Conservation (phyloP, 2,797 vertebrate species). For the Selene dorsalis region DNA sequence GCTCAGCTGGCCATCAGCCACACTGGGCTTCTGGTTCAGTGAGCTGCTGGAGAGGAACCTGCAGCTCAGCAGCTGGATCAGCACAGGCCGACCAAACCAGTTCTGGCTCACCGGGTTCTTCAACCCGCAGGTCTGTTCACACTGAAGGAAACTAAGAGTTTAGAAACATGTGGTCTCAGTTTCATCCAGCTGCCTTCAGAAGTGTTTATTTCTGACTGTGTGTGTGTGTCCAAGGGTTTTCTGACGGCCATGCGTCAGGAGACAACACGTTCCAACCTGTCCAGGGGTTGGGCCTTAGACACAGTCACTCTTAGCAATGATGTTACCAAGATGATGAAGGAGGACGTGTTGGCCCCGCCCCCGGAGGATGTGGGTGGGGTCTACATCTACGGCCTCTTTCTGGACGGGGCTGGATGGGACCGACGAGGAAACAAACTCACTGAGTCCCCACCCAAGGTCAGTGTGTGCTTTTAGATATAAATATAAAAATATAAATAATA, state of each 20-base stretch:
- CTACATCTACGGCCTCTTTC: constrained; percentile 87
- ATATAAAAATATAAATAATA: neutral
- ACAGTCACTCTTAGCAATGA: constrained; percentile 86
- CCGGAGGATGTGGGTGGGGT: constrained; percentile 86
- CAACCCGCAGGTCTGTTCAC: constrained; percentile 86
- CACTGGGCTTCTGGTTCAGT: constrained; percentile 91
- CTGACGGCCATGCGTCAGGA: constrained; percentile 90
- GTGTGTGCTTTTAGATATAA: neutral
- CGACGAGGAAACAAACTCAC: constrained; percentile 80
- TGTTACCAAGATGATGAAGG: constrained; percentile 90
- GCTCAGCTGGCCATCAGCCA: constrained; percentile 88
- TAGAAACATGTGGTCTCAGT: neutral
- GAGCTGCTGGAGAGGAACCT: constrained; percentile 90
- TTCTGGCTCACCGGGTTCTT: constrained; percentile 93
- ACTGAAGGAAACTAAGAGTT: neutral
- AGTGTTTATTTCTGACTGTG: neutral
- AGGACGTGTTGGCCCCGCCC: constrained; percentile 85
- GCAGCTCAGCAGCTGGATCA: constrained; percentile 87
- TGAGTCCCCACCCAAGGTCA: constrained; percentile 84
- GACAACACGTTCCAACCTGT: constrained; percentile 85
- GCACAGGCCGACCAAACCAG: constrained; percentile 83
- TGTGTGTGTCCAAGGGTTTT: constrained; percentile 78
- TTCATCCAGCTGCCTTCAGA: neutral
- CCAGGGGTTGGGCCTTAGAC: constrained; percentile 88
- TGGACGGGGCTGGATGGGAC: constrained; percentile 90